Conservation (phyloP, 2,888 invertebrate genomes). For the Syrphus vitripennis region DNA sequence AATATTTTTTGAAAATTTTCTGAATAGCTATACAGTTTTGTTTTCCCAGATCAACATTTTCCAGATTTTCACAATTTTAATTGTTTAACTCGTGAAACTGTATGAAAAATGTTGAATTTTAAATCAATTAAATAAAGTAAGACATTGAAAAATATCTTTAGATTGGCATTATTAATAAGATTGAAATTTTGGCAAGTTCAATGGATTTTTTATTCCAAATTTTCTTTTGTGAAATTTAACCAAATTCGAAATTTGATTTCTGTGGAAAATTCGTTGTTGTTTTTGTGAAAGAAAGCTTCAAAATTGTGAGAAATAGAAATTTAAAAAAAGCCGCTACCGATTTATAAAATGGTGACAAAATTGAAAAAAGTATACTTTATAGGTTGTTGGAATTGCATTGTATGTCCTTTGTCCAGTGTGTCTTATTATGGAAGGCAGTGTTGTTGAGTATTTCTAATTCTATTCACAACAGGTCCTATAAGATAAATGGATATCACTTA, state of each 20-base stretch:
- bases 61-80: conserved; percentile 47
- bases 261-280: not conserved
- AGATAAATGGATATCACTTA: not conserved
- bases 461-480: not conserved
- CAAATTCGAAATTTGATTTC: not conserved
- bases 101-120: conserved; percentile 61
- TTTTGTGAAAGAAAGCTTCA: not conserved
- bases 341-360: no score
- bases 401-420: not conserved
- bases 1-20: not conserved
- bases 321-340: not conserved
- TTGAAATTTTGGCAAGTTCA: conserved; percentile 57
- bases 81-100: conserved; percentile 35
- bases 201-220: conserved; percentile 1
- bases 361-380: not conserved
- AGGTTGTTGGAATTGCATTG: not conserved
- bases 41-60: conserved; percentile 39
- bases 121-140: not conserved
- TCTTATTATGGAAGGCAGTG: not conserved
- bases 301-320: not conserved
- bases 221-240: not conserved
- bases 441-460: not conserved
- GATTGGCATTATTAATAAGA: conserved; percentile 24
- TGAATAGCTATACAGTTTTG: not conserved
- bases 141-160: not conserved